Conservation (phyloP, 2,888 invertebrate genomes). For the Hydrotaea diabolus region DNA sequence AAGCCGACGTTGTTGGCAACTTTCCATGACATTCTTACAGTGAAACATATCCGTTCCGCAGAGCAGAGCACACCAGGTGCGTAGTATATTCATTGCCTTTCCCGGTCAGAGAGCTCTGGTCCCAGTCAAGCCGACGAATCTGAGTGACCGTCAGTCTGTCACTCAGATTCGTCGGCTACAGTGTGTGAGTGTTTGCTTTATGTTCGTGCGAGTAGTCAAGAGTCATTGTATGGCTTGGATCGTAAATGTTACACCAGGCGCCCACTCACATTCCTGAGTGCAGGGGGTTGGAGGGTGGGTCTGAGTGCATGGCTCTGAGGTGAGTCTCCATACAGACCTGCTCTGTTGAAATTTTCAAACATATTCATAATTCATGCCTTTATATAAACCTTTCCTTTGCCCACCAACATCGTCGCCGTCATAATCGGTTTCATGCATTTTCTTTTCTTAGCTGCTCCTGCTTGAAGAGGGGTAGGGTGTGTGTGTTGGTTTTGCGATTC, state of each 20-base stretch:
- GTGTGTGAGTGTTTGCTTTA: not conserved
- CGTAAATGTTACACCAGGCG: not conserved
- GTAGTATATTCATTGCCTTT: constrained; percentile 7
- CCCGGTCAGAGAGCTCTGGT: not conserved
- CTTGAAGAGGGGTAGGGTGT: not conserved
- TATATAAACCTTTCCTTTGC: constrained; percentile 16
- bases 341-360: not conserved
- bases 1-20: constrained; percentile 52
- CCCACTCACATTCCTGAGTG: not conserved
- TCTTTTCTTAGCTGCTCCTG: not conserved
- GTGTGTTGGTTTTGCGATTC: no score
- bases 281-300: not conserved
- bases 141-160: not conserved
- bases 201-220: not conserved
- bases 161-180: no score
- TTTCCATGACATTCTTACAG: constrained; percentile 46
- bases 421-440: constrained; percentile 3
- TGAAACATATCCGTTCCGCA: not conserved
- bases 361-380: constrained; percentile 11
- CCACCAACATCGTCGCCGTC: not conserved
- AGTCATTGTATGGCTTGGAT: constrained; percentile 14
- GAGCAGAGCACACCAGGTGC: constrained; percentile 22
- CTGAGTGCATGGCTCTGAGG: not conserved
- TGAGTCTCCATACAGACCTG: not conserved
- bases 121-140: not conserved